phyloP scores from a whole-genome alignment of 1,140 invertebrate genomes.

The Tetraneura akinire region DNA sequence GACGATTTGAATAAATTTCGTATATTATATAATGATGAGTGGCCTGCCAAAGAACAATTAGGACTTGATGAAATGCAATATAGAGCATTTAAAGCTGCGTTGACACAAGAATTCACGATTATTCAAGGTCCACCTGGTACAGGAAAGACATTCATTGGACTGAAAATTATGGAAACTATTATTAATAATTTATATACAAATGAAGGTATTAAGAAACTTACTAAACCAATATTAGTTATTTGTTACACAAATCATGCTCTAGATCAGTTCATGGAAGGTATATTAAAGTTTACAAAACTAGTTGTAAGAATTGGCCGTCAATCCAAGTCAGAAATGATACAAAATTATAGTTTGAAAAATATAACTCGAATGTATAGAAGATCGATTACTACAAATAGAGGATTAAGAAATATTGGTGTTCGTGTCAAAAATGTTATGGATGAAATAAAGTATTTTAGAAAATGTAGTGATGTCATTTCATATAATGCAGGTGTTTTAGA shows the following conservation, averaged over 20 bases:
- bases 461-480: conserved; percentile 13
- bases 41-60: conserved; percentile 59
- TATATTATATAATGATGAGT: conserved; percentile 57
- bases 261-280: conserved; percentile 84
- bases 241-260: conserved; percentile 87
- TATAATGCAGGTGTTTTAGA: conserved; percentile 34
- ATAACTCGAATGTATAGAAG: not conserved
- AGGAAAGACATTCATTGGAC: conserved; percentile 77
- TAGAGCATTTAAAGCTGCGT: conserved; percentile 63
- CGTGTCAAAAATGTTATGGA: not conserved
- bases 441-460: conserved; percentile 22
- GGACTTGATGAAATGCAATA: conserved; percentile 66
- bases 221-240: conserved; percentile 71
- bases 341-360: conserved; percentile 58
- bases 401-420: conserved; percentile 9
- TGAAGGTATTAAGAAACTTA: conserved; percentile 46
- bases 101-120: conserved; percentile 68
- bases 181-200: conserved; percentile 60
- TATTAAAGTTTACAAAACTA: conserved; percentile 62
- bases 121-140: conserved; percentile 83
- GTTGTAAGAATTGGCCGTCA: conserved; percentile 75
- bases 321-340: conserved; percentile 65
- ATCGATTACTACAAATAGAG: not conserved
- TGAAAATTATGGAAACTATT: conserved; percentile 67
- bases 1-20: not conserved